Conservation (phyloP, 2,888 invertebrate species). For the Congeria kusceri region DNA sequence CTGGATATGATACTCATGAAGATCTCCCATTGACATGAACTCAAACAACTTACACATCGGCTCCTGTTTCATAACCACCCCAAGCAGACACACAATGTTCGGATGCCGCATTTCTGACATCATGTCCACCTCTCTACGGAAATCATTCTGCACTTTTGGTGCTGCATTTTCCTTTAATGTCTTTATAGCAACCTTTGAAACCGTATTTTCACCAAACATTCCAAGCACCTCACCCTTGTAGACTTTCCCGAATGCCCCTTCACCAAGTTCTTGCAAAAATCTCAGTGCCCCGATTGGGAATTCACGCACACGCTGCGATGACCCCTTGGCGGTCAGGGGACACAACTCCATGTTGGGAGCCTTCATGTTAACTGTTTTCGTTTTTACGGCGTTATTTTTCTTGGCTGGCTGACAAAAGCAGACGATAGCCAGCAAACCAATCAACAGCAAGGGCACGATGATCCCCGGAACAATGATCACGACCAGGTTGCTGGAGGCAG, state of each 20-base stretch:
- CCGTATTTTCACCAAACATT: slow-evolving; percentile 80
- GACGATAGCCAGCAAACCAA: slow-evolving; percentile 81
- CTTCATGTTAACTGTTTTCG: slow-evolving; percentile 48
- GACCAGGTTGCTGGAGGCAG: slow-evolving; percentile 82
- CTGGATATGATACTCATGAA: slow-evolving; percentile 97
- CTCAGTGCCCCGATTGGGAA: slow-evolving; percentile 92
- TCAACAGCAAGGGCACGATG: slow-evolving; percentile 82
- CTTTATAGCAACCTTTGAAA: slow-evolving; percentile 95
- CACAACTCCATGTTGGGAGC: slow-evolving; percentile 79
- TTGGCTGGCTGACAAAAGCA: slow-evolving; percentile 81
- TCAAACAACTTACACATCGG: slow-evolving; percentile 98
- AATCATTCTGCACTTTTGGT: slow-evolving; percentile 95
- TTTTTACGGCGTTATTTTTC: slow-evolving; percentile 64
- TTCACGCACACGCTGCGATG: slow-evolving; percentile 90
- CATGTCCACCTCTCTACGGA: slow-evolving; percentile 96
- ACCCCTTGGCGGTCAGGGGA: slow-evolving; percentile 77
- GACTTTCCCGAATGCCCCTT: slow-evolving; percentile 97
- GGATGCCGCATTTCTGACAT: slow-evolving; percentile 97
- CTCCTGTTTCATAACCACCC: slow-evolving; percentile 94
- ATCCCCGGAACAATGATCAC: slow-evolving; percentile 88
- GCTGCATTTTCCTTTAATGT: slow-evolving; percentile 97
- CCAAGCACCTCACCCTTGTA: slow-evolving; percentile 95
- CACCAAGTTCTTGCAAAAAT: slow-evolving; percentile 83
- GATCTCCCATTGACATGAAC: slow-evolving; percentile 97
- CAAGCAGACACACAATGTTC: slow-evolving; percentile 97